These are phyloP conservation scores for Chiridota heheva DNA, from an alignment of 35 echinoderm and acorn worm species.

Conservation along the genomic window DNA sequence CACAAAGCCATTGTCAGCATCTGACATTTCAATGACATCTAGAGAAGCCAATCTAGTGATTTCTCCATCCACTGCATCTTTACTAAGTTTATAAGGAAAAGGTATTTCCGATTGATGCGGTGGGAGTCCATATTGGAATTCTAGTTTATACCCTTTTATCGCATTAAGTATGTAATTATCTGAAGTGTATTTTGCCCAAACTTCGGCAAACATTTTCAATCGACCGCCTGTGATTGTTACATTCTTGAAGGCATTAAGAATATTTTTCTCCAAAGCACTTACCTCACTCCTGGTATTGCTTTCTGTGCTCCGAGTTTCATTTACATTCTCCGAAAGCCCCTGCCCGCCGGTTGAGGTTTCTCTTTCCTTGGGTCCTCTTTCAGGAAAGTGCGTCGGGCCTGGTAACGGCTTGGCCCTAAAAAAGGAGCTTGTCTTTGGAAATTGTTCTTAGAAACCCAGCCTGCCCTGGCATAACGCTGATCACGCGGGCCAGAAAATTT, in stretches of 20 bases:
- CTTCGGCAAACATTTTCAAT: slow-evolving; percentile 18
- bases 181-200: slow-evolving; percentile 54
- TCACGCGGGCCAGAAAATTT: background rate
- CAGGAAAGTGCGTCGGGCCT: background rate
- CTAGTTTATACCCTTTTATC: slow-evolving; percentile 29
- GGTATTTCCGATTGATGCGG: background rate
- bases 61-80: background rate
- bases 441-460: background rate
- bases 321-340: background rate
- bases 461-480: background rate
- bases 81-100: background rate
- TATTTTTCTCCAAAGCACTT: background rate
- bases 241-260: background rate
- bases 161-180: slow-evolving; percentile 45
- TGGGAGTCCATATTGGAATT: slow-evolving; percentile 27
- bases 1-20: background rate
- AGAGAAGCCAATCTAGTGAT: background rate
- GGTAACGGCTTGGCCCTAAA: background rate
- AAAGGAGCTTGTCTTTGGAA: slow-evolving; percentile 1
- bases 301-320: too few species aligned
- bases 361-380: background rate
- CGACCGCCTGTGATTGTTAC: slow-evolving; percentile 13
- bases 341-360: background rate
- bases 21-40: background rate
- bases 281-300: too few species aligned